These are phyloP conservation scores for Struthidea cinerea DNA, from an alignment of 2,113 vertebrate genomes.

Conservation along the genomic window DNA sequence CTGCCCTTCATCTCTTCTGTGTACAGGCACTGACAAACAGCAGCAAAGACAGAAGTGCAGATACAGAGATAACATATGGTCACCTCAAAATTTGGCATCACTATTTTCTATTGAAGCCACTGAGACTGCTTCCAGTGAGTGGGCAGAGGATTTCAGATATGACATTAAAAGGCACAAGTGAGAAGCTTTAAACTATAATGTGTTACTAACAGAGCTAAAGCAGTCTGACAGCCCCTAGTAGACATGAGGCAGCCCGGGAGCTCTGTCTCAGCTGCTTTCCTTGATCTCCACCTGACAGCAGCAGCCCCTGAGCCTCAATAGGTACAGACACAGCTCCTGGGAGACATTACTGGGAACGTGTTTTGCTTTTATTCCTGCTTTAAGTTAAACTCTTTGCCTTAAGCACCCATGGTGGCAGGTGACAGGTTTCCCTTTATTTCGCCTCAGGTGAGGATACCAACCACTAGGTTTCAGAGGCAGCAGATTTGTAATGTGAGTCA, in stretches of 20 bases:
- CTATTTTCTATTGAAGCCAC: not conserved
- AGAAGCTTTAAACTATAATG: constrained; percentile 13
- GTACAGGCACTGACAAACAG: not conserved
- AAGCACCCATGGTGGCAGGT: not conserved
- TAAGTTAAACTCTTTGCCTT: not conserved
- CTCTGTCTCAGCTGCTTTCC: not conserved
- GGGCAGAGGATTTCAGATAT: not conserved
- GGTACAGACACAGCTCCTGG: not conserved
- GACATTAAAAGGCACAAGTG: not conserved
- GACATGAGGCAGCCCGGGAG: not conserved
- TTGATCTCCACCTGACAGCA: not conserved
- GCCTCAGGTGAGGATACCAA: not conserved
- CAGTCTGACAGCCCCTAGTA: constrained; percentile 7
- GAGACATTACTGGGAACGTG: not conserved
- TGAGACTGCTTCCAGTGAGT: not conserved
- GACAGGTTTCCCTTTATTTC: not conserved
- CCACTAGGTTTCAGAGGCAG: not conserved
- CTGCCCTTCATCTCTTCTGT: not conserved
- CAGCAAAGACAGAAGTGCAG: not conserved
- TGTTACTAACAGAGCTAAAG: not conserved
- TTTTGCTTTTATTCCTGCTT: not conserved
- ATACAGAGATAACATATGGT: not conserved
- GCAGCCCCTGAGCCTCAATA: not conserved
- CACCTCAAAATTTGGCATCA: not conserved
- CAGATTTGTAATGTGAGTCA: not conserved